A percentile compares a stretch with the other conserved stretches of the same genome.
These are phyloP conservation scores for Lapara coniferarum DNA, from an alignment of 2,888 invertebrate genomes.

Conservation along the genomic window DNA sequence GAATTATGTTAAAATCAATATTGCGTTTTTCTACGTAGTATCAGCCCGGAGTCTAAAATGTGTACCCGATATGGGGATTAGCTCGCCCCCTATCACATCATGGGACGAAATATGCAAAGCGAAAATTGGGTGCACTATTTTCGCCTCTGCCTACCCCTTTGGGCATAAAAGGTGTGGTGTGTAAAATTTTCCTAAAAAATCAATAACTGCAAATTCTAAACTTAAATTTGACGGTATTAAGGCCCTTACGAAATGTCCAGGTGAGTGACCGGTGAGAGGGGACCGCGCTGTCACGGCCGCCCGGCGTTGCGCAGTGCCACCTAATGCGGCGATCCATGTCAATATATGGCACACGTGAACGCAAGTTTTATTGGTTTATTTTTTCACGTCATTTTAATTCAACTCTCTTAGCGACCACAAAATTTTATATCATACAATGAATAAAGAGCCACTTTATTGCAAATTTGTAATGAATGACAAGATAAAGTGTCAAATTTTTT, in stretches of 20 bases:
- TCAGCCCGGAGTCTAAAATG: too few species aligned
- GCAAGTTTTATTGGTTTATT: background rate
- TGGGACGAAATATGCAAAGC: too few species aligned
- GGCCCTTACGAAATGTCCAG: conserved; percentile 39
- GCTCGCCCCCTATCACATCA: too few species aligned
- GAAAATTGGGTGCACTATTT: too few species aligned
- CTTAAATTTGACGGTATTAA: background rate
- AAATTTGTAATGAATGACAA: too few species aligned
- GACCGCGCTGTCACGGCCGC: conserved; percentile 59
- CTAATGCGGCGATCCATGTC: conserved; percentile 19
- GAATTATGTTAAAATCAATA: too few species aligned
- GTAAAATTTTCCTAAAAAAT: background rate
- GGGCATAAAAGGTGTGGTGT: background rate
- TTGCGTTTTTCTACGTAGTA: too few species aligned
- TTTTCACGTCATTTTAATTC: background rate
- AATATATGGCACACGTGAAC: background rate
- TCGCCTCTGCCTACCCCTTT: too few species aligned
- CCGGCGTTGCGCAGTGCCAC: conserved; percentile 54
- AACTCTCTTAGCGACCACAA: too few species aligned
- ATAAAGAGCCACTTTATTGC: too few species aligned
- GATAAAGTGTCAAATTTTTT: too few species aligned
- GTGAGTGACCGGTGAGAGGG: conserved; percentile 47
- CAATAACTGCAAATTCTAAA: background rate
- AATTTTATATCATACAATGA: background rate
- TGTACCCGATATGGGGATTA: too few species aligned